Evolutionary conservation across 2,888 invertebrate genomes (phyloP), one percentile per base, ranked within the genome.

Genomic region (Pseudolycoriella hygida): DNA sequence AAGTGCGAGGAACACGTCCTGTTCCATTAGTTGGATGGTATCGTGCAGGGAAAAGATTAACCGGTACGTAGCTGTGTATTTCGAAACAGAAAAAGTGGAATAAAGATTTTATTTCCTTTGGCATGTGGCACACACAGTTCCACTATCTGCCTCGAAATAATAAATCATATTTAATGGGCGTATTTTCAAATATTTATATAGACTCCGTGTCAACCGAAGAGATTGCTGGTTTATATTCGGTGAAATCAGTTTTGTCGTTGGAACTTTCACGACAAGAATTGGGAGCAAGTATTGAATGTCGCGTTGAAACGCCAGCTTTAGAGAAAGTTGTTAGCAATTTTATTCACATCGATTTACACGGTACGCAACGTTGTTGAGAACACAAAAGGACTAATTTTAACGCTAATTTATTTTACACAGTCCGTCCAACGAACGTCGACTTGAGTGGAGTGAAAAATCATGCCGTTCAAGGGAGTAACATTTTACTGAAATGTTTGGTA

Each of bases 21-120:
- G 79, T 82, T 51, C 89, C 92, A 2, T 74, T 73, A 53, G 79
- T 92, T 48, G 74, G 75, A 50, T 92, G 90, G 90, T 86, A 75
- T 70, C 85, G 86, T 60, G 81, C 80, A 53, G 76, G 73, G 38
- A 70, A 72, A 43, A 71, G 74, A 54, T 68, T 80, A 46, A 64
- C 72, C 50, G 77, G 78, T 65, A 69, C 61, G 12, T 34, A 14
- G 12, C 34, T 12, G 6, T 14, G 11, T 12, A 34, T 14, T 10
- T 34, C 4, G 4, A 14, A 10, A 34, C 34, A 12, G 34, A 34
- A 34, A 34, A 25, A 25, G 4, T 25, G 25, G 8, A 25, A 25
- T 25, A 25, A n/a, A n/a, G 25, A 25, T 25, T 25, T 25, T 25
- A 25, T 8, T 25, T 25, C 25, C 8, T 25, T 25, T 8, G 25